Evolutionary conservation across 2,888 invertebrate genomes (phyloP).

Genomic region (Drosophila putrida): DNA sequence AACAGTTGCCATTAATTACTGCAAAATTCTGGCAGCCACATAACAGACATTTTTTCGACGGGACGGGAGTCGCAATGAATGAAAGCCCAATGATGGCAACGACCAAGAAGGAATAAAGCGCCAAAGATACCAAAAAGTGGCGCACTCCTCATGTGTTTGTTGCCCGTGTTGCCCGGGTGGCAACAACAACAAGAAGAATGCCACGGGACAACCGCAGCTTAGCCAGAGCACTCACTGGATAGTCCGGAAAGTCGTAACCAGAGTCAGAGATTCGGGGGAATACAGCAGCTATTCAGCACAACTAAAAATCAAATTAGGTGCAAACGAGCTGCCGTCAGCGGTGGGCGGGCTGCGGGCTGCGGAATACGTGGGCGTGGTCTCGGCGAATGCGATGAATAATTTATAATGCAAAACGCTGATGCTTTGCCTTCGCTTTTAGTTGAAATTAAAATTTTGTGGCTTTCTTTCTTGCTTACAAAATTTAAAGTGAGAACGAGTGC

Average conservation of each 20-base stretch:
- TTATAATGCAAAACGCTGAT: slow-evolving; percentile 73
- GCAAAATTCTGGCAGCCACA: slow-evolving; percentile 81
- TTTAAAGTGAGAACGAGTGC: slow-evolving; percentile 50
- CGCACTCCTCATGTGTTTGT: slow-evolving; percentile 49
- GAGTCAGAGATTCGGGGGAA: slow-evolving; percentile 5
- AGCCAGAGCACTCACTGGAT: slow-evolving; percentile 20
- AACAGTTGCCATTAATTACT: slow-evolving; percentile 85
- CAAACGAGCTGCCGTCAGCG: slow-evolving; percentile 78
- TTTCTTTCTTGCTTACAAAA: slow-evolving; percentile 37
- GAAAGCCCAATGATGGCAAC: slow-evolving; percentile 60
- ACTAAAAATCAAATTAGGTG: slow-evolving; percentile 85
- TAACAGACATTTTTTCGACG: slow-evolving; percentile 82
- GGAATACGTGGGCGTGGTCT: slow-evolving; percentile 46
- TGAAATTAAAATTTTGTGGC: slow-evolving; percentile 83
- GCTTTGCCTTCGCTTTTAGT: slow-evolving; percentile 76
- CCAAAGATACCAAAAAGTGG: slow-evolving; percentile 51
- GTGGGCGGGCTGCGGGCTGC: slow-evolving; percentile 10
- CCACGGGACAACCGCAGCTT: slow-evolving; percentile 63
- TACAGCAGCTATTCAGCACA: slow-evolving; percentile 67
- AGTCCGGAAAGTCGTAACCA: slow-evolving; percentile 13
- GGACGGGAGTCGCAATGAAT: slow-evolving; percentile 56
- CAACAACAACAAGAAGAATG: slow-evolving; percentile 43
- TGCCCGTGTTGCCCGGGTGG: slow-evolving; percentile 11
- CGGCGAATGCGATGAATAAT: slow-evolving; percentile 82
- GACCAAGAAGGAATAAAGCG: slow-evolving; percentile 41